These are phyloP conservation scores for Apteryx mantelli DNA, from an alignment of 2,113 vertebrate genomes.

Conservation along the genomic window DNA sequence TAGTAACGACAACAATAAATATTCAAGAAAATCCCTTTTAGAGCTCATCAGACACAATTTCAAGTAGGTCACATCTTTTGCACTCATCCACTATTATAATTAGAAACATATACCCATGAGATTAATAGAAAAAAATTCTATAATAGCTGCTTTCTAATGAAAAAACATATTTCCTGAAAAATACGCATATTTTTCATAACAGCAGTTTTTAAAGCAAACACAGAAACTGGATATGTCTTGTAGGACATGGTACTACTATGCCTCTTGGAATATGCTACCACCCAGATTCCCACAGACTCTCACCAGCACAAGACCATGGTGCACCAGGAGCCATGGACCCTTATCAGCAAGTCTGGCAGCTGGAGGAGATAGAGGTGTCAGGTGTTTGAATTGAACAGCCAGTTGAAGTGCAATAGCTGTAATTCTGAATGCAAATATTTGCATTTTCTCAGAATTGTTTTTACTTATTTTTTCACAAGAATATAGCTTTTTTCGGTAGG, in stretches of 20 bases:
- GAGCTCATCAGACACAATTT: not conserved
- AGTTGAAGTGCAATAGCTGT: not conserved
- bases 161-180: not conserved
- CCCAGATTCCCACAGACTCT: not conserved
- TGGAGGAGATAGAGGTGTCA: not conserved
- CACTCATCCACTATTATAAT: not conserved
- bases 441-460: not conserved
- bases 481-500: not conserved
- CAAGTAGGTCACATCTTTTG: not conserved
- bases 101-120: not conserved
- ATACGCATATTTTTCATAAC: not conserved
- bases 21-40: slow-evolving; percentile 1
- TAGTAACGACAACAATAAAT: not conserved
- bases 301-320: not conserved
- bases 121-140: not conserved
- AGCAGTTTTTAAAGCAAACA: not conserved
- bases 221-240: not conserved
- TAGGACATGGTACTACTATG: not conserved
- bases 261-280: accelerated
- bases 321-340: not conserved
- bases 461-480: not conserved
- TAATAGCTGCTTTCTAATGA: not conserved
- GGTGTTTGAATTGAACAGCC: not conserved
- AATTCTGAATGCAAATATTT: not conserved
- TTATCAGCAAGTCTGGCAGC: not conserved